phyloP scores from a whole-genome alignment of 2,113 vertebrate genomes.

The Clupea harengus region DNA sequence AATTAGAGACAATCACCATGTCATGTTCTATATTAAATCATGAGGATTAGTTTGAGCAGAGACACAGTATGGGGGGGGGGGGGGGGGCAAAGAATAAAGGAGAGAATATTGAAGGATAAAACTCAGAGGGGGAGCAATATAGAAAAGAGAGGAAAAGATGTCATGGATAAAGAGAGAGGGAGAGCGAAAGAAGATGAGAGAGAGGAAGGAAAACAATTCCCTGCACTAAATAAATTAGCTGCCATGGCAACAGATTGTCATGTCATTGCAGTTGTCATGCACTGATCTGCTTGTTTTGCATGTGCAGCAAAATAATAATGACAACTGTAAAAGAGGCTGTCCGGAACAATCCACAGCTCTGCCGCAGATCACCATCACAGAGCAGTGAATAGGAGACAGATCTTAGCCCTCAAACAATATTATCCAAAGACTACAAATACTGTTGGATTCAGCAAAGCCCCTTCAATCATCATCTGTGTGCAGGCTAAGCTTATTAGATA shows the following conservation, averaged over 20 bases:
- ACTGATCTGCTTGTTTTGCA: slow-evolving; percentile 33
- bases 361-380: not conserved
- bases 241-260: slow-evolving; percentile 62
- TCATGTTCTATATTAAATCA: slow-evolving; percentile 5
- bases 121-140: not conserved
- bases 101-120: not conserved
- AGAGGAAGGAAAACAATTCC: slow-evolving; percentile 2
- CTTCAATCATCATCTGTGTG: not conserved
- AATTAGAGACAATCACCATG: slow-evolving; percentile 17
- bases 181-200: not conserved
- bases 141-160: not conserved
- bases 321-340: slow-evolving; percentile 42
- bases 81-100: not conserved
- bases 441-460: not conserved
- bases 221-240: slow-evolving; percentile 52
- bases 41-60: not conserved
- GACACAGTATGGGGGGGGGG: not conserved
- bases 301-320: slow-evolving; percentile 39
- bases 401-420: not conserved
- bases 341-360: slow-evolving; percentile 21
- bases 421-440: not conserved
- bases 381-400: not conserved
- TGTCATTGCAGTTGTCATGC: slow-evolving; percentile 42
- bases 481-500: slow-evolving; percentile 53
- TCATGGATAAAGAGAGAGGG: not conserved